Base-by-base conservation (phyloP, 2,888 invertebrate genomes). In the Agrilus mali region DNA sequence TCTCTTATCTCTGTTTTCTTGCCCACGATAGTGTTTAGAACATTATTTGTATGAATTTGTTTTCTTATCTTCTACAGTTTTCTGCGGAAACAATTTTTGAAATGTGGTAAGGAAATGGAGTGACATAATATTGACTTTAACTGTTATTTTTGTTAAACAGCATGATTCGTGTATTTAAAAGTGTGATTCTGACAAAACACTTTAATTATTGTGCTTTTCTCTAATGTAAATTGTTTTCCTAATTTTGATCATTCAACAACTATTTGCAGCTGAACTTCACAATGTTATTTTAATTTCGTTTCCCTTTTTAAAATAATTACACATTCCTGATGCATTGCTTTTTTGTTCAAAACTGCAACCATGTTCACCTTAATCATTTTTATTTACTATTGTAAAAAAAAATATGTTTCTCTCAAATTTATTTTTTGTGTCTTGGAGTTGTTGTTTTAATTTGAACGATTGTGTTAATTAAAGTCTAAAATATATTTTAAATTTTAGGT, bases 401-500 rank as follows among this genome's bases (percentile, higher is more conserved):
- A 37, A 15, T 36, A 35, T 15, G 14, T 33, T 32, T 27, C 17
- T 31, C 40, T 22, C 32, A 2, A 27, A 17, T 33, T 16, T 27
- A 27, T 42, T 32, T 31, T 34, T 38, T 36, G 13, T 14, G 13
- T 14, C 39, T 43, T 17, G 10, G 3, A 12, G n/a, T 41, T 34
- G 17, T 27, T 2, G 13, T 37, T 33, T 41, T 46, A 16, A 12
- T n/a, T 13, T 39, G 7, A 15, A 34, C 13, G 14, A 36, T 42
- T 13, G 10, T 20, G 22, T 14, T 13, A 15, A 40, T 27, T 27
- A n/a, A n/a, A n/a, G 44, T 41, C 44, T 39, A 27, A 27, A 10
- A 27, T 10, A 36, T 34, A 10, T 22, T 33, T 42, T 20, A 27
- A 32, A 33, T 43, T 38, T 31, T 63, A 84, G 81, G 82, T 96